A percentile compares a stretch with the other conserved stretches of the same genome.
Evolutionary conservation across 2,113 vertebrate genomes (phyloP).

Genomic region (Epinephelus moara): DNA sequence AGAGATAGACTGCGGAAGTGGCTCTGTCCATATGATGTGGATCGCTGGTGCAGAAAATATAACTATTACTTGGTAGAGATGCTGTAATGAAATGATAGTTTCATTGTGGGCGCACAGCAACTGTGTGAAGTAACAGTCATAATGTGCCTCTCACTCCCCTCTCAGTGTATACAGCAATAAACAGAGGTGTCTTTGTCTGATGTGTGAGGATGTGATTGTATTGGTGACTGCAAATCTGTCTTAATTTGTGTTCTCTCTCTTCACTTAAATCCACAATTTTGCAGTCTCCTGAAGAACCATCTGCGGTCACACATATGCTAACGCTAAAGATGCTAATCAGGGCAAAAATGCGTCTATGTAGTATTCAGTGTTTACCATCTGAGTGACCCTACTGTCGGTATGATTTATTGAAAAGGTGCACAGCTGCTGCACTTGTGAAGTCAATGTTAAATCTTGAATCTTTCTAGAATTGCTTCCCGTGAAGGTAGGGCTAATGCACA

Average conservation of each 20-base stretch:
- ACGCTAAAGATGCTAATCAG: conserved; percentile 9
- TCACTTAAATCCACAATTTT: neutral
- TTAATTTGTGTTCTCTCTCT: neutral
- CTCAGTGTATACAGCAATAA: neutral
- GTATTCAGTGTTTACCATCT: conserved; percentile 35
- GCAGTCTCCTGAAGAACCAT: neutral
- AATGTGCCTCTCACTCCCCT: conserved; percentile 9
- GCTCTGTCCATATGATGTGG: conserved; percentile 63
- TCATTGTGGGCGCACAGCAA: conserved; percentile 42
- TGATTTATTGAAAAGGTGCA: conserved; percentile 63
- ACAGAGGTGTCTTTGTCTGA: conserved; percentile 1
- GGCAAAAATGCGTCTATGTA: conserved; percentile 10
- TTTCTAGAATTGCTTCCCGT: conserved; percentile 22
- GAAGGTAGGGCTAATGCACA: neutral
- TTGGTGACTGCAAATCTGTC: conserved; percentile 1
- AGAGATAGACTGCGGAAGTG: conserved; percentile 39
- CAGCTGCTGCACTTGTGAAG: conserved; percentile 43
- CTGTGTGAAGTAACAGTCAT: conserved; percentile 39
- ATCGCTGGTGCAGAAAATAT: conserved; percentile 72
- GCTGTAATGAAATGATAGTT: conserved; percentile 64
- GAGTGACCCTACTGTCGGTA: conserved; percentile 32
- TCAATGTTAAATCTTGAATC: conserved; percentile 35
- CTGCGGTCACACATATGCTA: neutral
- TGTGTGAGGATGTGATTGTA: neutral
- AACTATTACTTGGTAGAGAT: conserved; percentile 64